Evolutionary conservation across 2,888 invertebrate species (phyloP).

Genomic region (Nematopogon swammerdamellus): DNA sequence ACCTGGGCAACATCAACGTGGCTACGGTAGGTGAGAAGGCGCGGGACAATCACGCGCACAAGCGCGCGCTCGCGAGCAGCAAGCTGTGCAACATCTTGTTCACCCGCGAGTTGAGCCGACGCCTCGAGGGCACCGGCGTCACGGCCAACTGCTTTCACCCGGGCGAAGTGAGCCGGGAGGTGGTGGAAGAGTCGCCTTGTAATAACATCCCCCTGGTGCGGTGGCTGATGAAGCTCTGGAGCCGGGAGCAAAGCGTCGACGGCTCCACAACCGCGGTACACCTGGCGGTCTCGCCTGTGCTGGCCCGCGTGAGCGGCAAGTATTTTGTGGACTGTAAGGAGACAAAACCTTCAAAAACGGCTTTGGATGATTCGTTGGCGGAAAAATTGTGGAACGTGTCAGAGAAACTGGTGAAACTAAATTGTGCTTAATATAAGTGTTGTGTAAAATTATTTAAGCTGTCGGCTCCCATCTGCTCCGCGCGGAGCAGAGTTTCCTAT

Average conservation of each 20-base stretch:
- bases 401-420: slow-evolving; percentile 46
- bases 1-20: slow-evolving; percentile 58
- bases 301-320: slow-evolving; percentile 59
- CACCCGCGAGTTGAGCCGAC: slow-evolving; percentile 57
- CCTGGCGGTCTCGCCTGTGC: slow-evolving; percentile 50
- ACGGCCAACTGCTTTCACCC: slow-evolving; percentile 70
- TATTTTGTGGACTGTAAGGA: slow-evolving; percentile 62
- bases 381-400: slow-evolving; percentile 64
- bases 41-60: slow-evolving; percentile 40
- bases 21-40: slow-evolving; percentile 63
- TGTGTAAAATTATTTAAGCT: no score
- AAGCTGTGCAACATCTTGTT: slow-evolving; percentile 66
- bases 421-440: no score
- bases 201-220: no score
- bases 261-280: slow-evolving; percentile 67
- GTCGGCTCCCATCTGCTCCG: no score
- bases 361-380: slow-evolving; percentile 49
- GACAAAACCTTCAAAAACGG: slow-evolving; percentile 43
- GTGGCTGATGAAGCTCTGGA: no score
- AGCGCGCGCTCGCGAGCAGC: slow-evolving; percentile 38
- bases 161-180: slow-evolving; percentile 55
- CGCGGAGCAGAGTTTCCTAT: no score
- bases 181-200: no score
- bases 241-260: slow-evolving; percentile 31
- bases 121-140: slow-evolving; percentile 58